Conservation (phyloP, 1,140 invertebrate genomes). For the Drosophila sp. region DNA sequence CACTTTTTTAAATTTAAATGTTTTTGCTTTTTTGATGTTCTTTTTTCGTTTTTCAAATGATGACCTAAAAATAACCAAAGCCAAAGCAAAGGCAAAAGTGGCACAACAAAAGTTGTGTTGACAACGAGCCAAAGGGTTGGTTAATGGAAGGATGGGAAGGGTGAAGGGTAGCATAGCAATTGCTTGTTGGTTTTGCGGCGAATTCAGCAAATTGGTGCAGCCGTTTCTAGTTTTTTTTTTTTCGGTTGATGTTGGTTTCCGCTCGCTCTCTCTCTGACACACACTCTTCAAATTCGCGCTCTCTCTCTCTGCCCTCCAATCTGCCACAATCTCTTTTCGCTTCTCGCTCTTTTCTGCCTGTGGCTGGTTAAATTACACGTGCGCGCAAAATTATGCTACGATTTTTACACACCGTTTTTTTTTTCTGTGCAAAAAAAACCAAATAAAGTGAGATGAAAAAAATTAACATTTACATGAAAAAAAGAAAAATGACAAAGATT, state of each 20-base stretch:
- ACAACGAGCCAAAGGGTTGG: slow-evolving; percentile 48
- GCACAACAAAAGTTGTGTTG: slow-evolving; percentile 79
- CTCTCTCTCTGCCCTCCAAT: slow-evolving; percentile 9
- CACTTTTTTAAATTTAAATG: neutral
- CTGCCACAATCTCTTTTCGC: slow-evolving; percentile 10
- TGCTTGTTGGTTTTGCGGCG: slow-evolving; percentile 46
- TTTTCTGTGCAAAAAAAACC: slow-evolving; percentile 45
- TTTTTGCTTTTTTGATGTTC: neutral
- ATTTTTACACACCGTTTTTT: slow-evolving; percentile 56
- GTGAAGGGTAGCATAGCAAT: neutral
- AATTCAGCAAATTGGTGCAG: slow-evolving; percentile 53
- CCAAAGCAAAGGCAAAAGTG: slow-evolving; percentile 44
- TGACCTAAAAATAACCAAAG: slow-evolving; percentile 79
- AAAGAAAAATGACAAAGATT: slow-evolving; percentile 4
- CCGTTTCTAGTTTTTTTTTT: slow-evolving; percentile 29
- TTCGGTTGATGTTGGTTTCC: slow-evolving; percentile 6
- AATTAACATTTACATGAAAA: neutral
- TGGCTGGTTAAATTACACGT: slow-evolving; percentile 45
- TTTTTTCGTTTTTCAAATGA: slow-evolving; percentile 30
- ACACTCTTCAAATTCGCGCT: neutral
- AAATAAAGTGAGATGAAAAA: slow-evolving; percentile 8
- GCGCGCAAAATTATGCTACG: slow-evolving; percentile 55
- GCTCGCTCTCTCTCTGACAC: slow-evolving; percentile 6
- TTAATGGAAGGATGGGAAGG: neutral
- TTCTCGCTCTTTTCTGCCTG: slow-evolving; percentile 17